Conservation (phyloP, 2,888 invertebrate species). For the Sphinx pinastri region DNA sequence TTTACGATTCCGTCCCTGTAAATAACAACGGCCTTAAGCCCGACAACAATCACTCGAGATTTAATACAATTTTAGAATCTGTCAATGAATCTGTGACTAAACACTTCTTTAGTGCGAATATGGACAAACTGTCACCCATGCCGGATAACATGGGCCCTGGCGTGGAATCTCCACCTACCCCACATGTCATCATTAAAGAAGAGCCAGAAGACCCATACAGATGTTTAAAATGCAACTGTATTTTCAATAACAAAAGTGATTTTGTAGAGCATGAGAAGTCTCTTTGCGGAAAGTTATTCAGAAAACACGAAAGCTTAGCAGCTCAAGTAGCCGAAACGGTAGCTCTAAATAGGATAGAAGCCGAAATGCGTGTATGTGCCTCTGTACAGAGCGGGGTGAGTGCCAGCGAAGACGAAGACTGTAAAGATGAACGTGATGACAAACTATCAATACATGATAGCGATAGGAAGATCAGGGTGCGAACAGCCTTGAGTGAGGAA, state of each 20-base stretch:
- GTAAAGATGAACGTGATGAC: constrained; percentile 78
- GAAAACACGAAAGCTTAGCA: constrained; percentile 89
- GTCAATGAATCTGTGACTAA: constrained; percentile 88
- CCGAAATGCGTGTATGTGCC: constrained; percentile 78
- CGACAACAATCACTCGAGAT: constrained; percentile 84
- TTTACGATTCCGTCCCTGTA: constrained; percentile 65
- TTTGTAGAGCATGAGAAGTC: constrained; percentile 89
- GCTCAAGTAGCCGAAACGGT: constrained; percentile 89
- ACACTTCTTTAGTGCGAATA: constrained; percentile 88
- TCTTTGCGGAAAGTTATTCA: constrained; percentile 81
- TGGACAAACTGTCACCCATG: constrained; percentile 86
- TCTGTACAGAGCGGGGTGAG: constrained; percentile 80
- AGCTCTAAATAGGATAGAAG: constrained; percentile 80
- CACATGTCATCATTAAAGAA: constrained; percentile 63
- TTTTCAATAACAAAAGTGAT: constrained; percentile 84
- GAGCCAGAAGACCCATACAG: constrained; percentile 73
- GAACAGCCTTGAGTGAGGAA: constrained; percentile 97
- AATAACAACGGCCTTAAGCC: constrained; percentile 59
- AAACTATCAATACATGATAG: constrained; percentile 84
- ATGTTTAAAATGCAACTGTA: constrained; percentile 85
- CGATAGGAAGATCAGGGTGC: constrained; percentile 93
- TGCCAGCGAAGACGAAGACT: constrained; percentile 86
- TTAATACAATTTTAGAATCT: constrained; percentile 89
- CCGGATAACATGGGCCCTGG: constrained; percentile 74
- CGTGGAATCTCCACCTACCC: constrained; percentile 60